Base-by-base conservation (phyloP, 2,113 vertebrate species). In the Phyllopteryx taeniolatus region DNA sequence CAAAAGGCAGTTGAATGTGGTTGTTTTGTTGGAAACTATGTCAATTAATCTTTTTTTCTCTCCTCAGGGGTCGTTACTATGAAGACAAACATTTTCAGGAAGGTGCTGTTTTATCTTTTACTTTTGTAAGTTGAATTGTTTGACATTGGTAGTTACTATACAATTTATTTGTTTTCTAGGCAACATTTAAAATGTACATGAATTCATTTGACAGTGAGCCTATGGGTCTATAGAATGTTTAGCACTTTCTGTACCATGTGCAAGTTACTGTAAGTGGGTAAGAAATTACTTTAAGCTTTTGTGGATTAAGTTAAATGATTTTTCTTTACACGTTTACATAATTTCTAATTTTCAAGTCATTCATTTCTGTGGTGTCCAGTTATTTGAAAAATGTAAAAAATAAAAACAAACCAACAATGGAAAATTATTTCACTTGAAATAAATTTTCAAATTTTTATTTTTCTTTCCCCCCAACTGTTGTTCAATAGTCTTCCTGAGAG, bases 1-100 rank as follows among this genome's bases (percentile, higher is more conserved):
- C 22, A 27, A 22, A 15, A 15, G 35, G 10, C 5, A 2, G 9
- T 47, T 47, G n/a, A 65, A 33, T 59, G 31, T 8, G 7, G 15
- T 33, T 33, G 6, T 44, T 47, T 33, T 54, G 31, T 47, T 56
- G 12, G 8, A 49, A 35, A 33, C 2, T 13, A n/a, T 53, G 1
- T 53, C 33, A 14, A 17, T 19, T 57, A 4, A 43, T 0, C 22
- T 70, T 46, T 4, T 44, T 35, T 75, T 72, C 3, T 68, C 73
- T 70, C 59, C 54, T 14, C 59, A 84, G 74, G 81, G 49, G 4
- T 62, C 33, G 59, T 53, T 53, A 42, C 70, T 72, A 75, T 73
- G 72, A 81, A 71, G 82, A 75, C 67, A n/a, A 42, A 31, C 65
- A 19, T 39, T 43, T 20, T 67, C 59, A n/a, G n/a, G 44, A 31